Conservation (phyloP, 2,888 invertebrate genomes). For the Tenthredo amoena region DNA sequence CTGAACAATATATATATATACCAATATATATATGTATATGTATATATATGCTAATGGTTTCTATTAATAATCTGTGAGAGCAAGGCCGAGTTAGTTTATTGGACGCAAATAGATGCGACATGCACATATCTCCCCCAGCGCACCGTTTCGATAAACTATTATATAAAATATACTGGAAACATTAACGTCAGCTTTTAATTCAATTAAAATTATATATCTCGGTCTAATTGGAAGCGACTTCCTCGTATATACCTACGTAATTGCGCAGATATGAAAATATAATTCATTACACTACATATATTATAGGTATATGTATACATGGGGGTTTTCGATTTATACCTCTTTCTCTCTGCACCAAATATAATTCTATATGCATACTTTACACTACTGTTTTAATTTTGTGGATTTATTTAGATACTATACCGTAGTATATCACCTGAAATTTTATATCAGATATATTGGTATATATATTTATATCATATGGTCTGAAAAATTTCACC, state of each 20-base stretch:
- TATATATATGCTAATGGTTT: slow-evolving; percentile 21
- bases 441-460: background rate
- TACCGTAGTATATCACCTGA: background rate
- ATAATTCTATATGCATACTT: too few species aligned
- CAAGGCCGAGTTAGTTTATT: slow-evolving; percentile 53
- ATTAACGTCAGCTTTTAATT: slow-evolving; percentile 2
- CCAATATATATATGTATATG: background rate
- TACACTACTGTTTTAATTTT: too few species aligned
- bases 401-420: background rate
- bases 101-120: slow-evolving; percentile 53
- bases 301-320: background rate
- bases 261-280: background rate
- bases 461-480: background rate
- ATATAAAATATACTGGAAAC: slow-evolving; percentile 2
- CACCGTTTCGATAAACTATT: background rate
- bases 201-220: background rate
- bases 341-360: background rate
- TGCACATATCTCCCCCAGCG: slow-evolving; percentile 3
- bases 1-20: background rate
- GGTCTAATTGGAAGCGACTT: background rate
- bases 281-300: background rate
- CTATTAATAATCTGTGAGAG: slow-evolving; percentile 50
- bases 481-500: background rate
- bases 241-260: background rate
- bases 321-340: background rate